Conservation (phyloP, 2,113 vertebrate species). For the Puntigrus tetrazona region DNA sequence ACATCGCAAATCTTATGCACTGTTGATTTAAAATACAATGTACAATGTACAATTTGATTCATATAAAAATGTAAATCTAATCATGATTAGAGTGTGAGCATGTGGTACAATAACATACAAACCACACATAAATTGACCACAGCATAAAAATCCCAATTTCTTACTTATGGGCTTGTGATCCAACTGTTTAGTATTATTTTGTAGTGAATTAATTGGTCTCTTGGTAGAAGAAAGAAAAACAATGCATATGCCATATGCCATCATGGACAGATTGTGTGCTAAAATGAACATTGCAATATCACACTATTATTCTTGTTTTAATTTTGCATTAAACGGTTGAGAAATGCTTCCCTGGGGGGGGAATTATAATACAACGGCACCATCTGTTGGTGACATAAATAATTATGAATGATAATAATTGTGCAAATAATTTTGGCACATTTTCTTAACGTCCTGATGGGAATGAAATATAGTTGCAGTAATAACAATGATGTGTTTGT, state of each 20-base stretch:
- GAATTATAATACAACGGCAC: background rate
- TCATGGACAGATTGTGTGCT: background rate
- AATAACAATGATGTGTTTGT: background rate
- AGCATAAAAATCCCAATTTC: background rate
- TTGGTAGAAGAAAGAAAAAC: background rate
- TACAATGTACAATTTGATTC: background rate
- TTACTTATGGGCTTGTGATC: too few relatives aligned
- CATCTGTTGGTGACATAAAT: background rate
- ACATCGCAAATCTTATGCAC: background rate
- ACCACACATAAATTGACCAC: background rate
- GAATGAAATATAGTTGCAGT: background rate
- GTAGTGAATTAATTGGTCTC: background rate
- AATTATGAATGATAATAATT: background rate
- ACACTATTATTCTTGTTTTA: background rate
- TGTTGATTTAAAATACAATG: background rate
- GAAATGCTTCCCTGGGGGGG: background rate
- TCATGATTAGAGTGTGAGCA: background rate
- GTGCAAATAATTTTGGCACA: background rate
- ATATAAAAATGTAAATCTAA: background rate
- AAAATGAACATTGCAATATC: background rate
- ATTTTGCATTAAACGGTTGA: background rate
- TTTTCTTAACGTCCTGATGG: background rate
- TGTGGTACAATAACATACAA: background rate
- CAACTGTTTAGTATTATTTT: too few relatives aligned
- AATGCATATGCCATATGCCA: background rate